Evolutionary conservation across 2,113 vertebrate species (phyloP), one percentile per base, ranked within the genome.

Genomic region (Salvator merianae): DNA sequence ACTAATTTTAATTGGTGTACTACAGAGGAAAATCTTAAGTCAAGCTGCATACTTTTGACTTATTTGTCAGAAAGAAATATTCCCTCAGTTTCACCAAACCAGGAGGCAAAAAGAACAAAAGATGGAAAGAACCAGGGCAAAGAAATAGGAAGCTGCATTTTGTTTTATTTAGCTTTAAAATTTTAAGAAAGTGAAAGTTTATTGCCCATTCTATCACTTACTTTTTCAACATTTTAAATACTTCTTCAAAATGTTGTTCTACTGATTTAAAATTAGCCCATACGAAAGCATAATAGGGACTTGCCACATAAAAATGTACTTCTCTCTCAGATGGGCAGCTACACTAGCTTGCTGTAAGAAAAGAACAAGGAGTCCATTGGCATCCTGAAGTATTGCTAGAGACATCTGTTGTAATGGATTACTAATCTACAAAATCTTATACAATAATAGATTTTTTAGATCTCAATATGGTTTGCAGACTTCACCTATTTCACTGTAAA

Each of bases 161-260:
- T 47, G 43, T 47, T 47, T 47, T 47, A n/a, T n/a, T n/a, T n/a
- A n/a, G n/a, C n/a, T n/a, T n/a, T n/a, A n/a, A n/a, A n/a, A n/a
- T n/a, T n/a, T n/a, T n/a, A n/a, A n/a, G n/a, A n/a, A n/a, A n/a
- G n/a, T n/a, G n/a, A 47, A 47, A 47, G 43, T 7, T n/a, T 82
- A 59, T 43, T 70, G 81, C 74, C 90, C 81, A 74, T 78, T 68
- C 84, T 62, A 81, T 47, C 84, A 53, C 18, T 68, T 47, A 47
- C 10, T 47, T 47, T 28, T 69, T 89, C 77, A 28, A 70, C 78
- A 92, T 88, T 92, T 86, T 75, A 92, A 88, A 94, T 90, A 59
- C 65, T 77, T 75, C 65, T 89, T 87, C 85, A 68, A 79, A 91
- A 90, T 87, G 71, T 74, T 87, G 71, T 74, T 83, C 40, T 40